These are phyloP conservation scores for Struthidea cinerea DNA, from an alignment of 2,113 vertebrate genomes.

Conservation along the genomic window DNA sequence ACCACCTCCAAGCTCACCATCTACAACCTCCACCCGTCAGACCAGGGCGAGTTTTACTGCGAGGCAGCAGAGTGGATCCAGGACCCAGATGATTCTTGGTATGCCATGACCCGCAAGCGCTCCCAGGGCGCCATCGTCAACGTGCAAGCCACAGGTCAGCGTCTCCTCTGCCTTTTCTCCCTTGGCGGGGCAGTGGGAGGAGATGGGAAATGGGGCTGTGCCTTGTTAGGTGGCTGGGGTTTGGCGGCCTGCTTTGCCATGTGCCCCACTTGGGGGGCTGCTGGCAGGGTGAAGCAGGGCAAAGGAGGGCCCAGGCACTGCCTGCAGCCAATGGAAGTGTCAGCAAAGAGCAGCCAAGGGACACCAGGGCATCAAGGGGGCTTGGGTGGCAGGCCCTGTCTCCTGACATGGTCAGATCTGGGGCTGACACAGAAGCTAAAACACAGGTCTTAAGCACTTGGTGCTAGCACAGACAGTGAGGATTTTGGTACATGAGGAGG, in stretches of 20 bases:
- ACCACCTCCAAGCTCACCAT: slow-evolving; percentile 87
- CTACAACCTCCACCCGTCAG: slow-evolving; percentile 88
- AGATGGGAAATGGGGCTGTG: neutral
- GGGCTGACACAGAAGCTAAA: neutral
- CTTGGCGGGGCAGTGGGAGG: neutral
- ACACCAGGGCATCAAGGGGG: neutral
- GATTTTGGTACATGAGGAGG: neutral
- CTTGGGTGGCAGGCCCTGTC: neutral
- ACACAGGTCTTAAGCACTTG: neutral
- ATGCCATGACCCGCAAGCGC: slow-evolving; percentile 91
- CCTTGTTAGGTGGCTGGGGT: neutral
- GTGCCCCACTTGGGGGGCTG: neutral
- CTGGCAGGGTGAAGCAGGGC: neutral
- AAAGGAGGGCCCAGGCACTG: neutral
- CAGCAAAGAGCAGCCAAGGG: neutral
- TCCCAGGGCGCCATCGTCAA: slow-evolving; percentile 86
- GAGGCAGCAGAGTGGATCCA: slow-evolving; percentile 96
- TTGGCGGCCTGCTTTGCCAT: neutral
- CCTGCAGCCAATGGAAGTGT: neutral
- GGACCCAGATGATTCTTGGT: slow-evolving; percentile 90
- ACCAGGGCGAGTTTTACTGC: slow-evolving; percentile 93
- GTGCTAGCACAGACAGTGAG: neutral
- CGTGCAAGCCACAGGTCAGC: slow-evolving; percentile 89
- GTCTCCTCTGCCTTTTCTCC: neutral
- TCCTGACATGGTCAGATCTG: rapidly evolving